These are phyloP conservation scores for Crypturellus undulatus DNA, from an alignment of 2,113 vertebrate genomes.

Conservation along the genomic window DNA sequence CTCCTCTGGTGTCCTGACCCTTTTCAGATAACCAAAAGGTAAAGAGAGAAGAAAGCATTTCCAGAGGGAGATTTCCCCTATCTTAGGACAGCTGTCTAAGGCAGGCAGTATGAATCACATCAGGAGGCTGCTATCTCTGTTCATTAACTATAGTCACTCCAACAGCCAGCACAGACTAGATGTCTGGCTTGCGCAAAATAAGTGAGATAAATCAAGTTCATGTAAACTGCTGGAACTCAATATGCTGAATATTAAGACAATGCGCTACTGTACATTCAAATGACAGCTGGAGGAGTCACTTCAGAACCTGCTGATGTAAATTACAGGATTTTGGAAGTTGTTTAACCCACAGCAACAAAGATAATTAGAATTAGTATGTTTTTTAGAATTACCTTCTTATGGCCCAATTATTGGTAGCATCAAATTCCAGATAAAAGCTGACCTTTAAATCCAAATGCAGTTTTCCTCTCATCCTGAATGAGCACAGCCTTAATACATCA, in stretches of 20 bases:
- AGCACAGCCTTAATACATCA: background rate
- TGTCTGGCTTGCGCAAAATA: background rate
- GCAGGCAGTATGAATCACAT: background rate
- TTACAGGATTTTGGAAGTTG: background rate
- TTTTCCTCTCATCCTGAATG: background rate
- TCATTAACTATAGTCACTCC: background rate
- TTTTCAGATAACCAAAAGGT: background rate
- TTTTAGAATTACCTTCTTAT: conserved; percentile 33
- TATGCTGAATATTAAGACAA: background rate
- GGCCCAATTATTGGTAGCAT: background rate
- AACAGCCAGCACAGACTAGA: background rate
- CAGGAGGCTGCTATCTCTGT: background rate
- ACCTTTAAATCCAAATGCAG: conserved; percentile 48
- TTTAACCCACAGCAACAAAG: background rate
- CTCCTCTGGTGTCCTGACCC: background rate
- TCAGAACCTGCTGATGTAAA: conserved; percentile 5
- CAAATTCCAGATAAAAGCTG: conserved; percentile 37
- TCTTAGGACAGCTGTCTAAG: background rate
- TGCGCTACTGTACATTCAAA: background rate
- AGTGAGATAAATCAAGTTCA: background rate
- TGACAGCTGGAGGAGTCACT: background rate
- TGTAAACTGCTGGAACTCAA: background rate
- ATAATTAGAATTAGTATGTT: background rate
- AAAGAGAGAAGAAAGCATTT: background rate
- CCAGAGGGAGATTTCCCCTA: background rate